Base-by-base conservation (phyloP, 1,140 invertebrate species). In the Heliconius hermathena region DNA sequence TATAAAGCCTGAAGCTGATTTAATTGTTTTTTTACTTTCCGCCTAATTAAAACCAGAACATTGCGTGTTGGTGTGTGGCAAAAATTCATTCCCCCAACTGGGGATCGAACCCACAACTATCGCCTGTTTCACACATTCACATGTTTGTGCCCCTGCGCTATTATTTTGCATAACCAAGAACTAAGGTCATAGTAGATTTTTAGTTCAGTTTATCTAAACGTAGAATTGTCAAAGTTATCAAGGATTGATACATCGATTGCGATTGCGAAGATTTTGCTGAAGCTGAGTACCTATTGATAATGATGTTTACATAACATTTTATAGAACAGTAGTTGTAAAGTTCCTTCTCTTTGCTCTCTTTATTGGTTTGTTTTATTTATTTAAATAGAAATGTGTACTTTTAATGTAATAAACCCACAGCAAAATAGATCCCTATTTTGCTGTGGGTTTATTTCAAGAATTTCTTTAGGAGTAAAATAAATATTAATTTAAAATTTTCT, bases 241-340 rank as follows among this genome's bases (percentile, higher is more conserved):
- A 0, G 1, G 29, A 66, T 22, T 29, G 60, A 66, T 66, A 29
- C 4, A 66, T 66, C 26, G 60, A 66, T 22, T 16, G 60, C 3
- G 20, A 60, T 60, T 60, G 54, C n/a, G 54, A 60, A 66, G 60
- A 66, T 66, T 66, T 66, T 66, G 16, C n/a, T n/a, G n/a, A n/a
- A 66, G 60, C 60, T 1, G 11, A 66, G 60, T 66, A 26, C 2
- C 20, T 8, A 5, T 66, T 6, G 60, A 66, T 66, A 66, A 18
- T 29, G 26, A 13, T 66, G 9, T 66, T 66, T 66, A 29, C 60
- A 66, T 29, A 3, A 29, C 26, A 66, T 16, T 4, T 29, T 29
- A 1, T 13, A 66, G 4, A 66, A 29, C 3, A 16, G 60, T 66
- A 66, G 26, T 0, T 66, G 26, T 66, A 22, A 26, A 13, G 11